These are phyloP conservation scores for Takifugu rubripes DNA, from an alignment of 2,797 vertebrate species.

Conservation along the genomic window DNA sequence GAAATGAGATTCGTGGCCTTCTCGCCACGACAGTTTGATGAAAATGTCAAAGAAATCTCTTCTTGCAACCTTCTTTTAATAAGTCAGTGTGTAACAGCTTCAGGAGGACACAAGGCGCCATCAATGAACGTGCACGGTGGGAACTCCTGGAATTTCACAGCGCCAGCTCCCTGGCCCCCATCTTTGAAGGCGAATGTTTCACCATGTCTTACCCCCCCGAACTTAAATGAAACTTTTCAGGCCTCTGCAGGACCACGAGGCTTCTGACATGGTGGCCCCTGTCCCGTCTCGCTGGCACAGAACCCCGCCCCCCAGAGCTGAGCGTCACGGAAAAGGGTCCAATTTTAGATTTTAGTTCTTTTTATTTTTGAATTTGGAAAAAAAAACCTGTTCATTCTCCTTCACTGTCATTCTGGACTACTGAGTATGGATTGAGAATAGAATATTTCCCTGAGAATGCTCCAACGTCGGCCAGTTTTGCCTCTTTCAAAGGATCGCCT, in stretches of 20 bases:
- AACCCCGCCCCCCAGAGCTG: too few relatives aligned
- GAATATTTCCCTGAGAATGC: background rate
- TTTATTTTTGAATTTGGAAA: too few relatives aligned
- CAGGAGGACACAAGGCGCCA: constrained; percentile 7
- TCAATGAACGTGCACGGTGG: constrained; percentile 3
- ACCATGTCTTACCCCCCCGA: too few relatives aligned
- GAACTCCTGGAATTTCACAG: background rate
- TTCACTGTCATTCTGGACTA: too few relatives aligned
- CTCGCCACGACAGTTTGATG: constrained; percentile 43
- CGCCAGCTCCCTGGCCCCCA: background rate
- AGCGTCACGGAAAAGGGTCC: too few relatives aligned
- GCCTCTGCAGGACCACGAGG: too few relatives aligned
- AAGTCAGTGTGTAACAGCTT: constrained; percentile 10
- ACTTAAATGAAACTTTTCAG: too few relatives aligned
- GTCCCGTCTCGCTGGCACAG: too few relatives aligned
- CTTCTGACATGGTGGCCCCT: too few relatives aligned
- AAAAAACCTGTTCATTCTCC: too few relatives aligned
- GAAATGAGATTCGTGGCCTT: constrained; percentile 46
- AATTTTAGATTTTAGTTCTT: too few relatives aligned
- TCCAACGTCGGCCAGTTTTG: background rate
- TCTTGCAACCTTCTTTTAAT: constrained; percentile 22
- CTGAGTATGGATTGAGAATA: background rate
- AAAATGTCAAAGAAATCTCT: constrained; percentile 40
- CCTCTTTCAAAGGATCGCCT: background rate
- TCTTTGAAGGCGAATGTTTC: too few relatives aligned